phyloP scores from a whole-genome alignment of 2,113 vertebrate species.

The Istiophorus platypterus region DNA sequence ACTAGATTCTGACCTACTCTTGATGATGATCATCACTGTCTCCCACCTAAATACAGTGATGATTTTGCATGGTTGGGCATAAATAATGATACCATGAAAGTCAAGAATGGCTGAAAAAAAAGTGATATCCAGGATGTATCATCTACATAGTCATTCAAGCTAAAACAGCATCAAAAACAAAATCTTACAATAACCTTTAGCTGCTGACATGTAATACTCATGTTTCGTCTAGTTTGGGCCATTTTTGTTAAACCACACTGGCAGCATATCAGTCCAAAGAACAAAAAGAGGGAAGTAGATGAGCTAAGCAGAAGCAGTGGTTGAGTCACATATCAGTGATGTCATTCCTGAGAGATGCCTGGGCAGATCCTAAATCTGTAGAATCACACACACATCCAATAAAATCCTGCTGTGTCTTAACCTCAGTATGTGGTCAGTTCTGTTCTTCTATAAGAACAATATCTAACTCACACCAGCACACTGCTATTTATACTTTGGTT shows the following conservation, averaged over 20 bases:
- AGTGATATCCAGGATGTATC: no score
- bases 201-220: background rate
- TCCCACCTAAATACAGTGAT: background rate
- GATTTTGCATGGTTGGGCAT: no score
- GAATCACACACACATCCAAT: background rate
- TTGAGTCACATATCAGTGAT: slow-evolving; percentile 67
- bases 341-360: slow-evolving; percentile 55
- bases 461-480: slow-evolving; percentile 10
- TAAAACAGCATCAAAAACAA: background rate
- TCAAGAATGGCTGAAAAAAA: background rate
- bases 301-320: slow-evolving; percentile 53
- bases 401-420: slow-evolving; percentile 69
- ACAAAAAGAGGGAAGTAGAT: slow-evolving; percentile 66
- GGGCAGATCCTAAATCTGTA: slow-evolving; percentile 33
- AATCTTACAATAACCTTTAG: background rate
- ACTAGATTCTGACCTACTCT: no score
- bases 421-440: slow-evolving; percentile 34
- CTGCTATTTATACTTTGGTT: no score
- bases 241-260: background rate
- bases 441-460: slow-evolving; percentile 46
- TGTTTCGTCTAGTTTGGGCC: slow-evolving; percentile 13
- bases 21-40: background rate
- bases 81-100: background rate
- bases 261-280: slow-evolving; percentile 25
- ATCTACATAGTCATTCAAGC: no score